Evolutionary conservation across 2,113 vertebrate species (phyloP).

Genomic region (Mus spicilegus): DNA sequence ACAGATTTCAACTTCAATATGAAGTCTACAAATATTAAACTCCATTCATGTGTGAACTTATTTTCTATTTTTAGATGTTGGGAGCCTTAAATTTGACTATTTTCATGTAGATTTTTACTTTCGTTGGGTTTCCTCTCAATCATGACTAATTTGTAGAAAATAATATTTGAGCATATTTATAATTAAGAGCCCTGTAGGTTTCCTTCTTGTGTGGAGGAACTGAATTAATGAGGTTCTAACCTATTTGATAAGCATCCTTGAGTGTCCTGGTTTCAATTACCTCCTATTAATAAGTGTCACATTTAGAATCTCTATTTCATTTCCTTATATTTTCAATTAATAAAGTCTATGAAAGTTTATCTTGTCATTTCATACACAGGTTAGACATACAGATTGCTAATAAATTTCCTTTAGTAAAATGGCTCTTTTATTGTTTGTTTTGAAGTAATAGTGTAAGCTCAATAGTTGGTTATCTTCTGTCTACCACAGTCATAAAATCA

Average conservation of each 20-base stretch:
- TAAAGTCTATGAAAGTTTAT: conserved; percentile 2
- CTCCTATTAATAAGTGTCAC: conserved; percentile 50
- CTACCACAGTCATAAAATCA: background rate
- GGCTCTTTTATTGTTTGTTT: background rate
- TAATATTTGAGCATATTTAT: conserved; percentile 74
- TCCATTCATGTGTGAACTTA: background rate
- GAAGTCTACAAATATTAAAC: background rate
- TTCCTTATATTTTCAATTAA: conserved; percentile 52
- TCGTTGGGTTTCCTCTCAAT: conserved; percentile 52
- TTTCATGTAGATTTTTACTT: conserved; percentile 50
- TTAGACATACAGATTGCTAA: background rate
- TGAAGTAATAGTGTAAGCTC: background rate
- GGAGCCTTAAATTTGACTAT: background rate
- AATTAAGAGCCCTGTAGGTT: conserved; percentile 50
- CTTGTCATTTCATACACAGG: conserved; percentile 37
- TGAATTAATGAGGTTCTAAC: conserved; percentile 62
- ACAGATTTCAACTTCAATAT: background rate
- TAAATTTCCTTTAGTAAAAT: background rate
- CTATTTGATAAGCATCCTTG: conserved; percentile 59
- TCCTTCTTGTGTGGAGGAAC: conserved; percentile 27
- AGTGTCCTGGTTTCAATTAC: conserved; percentile 50
- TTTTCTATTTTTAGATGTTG: conserved; percentile 37
- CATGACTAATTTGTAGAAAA: conserved; percentile 68
- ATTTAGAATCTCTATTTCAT: conserved; percentile 18
- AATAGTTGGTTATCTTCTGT: background rate